phyloP scores from a whole-genome alignment of 2,113 vertebrate genomes.

The Rhombomys opimus region DNA sequence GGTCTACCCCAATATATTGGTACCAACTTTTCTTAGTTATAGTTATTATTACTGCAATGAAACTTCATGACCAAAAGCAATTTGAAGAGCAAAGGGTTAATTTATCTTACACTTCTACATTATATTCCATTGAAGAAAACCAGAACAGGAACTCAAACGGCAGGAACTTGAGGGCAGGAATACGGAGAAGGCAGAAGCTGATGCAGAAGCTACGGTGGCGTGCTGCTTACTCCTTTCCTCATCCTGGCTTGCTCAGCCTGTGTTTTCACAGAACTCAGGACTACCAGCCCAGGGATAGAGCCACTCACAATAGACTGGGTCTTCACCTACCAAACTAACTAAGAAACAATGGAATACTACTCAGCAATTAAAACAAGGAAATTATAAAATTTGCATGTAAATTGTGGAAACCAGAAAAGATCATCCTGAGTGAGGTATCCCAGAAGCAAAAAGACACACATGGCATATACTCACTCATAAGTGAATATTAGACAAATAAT shows the following conservation, averaged over 20 bases:
- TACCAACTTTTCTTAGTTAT: neutral
- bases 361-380: too few species aligned
- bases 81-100: too few species aligned
- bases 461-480: too few species aligned
- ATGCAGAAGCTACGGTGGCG: neutral
- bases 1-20: too few species aligned
- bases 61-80: neutral
- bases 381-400: too few species aligned
- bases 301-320: neutral
- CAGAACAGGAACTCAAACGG: neutral
- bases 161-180: neutral
- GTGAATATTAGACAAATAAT: too few species aligned
- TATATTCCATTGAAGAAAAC: too few species aligned
- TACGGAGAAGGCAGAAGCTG: too few species aligned
- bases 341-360: neutral
- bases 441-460: too few species aligned
- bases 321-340: neutral
- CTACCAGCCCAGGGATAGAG: neutral
- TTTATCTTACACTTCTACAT: too few species aligned
- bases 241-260: neutral
- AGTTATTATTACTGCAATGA: neutral
- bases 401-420: too few species aligned
- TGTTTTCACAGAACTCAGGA: neutral
- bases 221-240: neutral
- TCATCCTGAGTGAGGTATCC: too few species aligned